phyloP scores from a whole-genome alignment of 1,140 invertebrate genomes.

The Vanessa tameamea region DNA sequence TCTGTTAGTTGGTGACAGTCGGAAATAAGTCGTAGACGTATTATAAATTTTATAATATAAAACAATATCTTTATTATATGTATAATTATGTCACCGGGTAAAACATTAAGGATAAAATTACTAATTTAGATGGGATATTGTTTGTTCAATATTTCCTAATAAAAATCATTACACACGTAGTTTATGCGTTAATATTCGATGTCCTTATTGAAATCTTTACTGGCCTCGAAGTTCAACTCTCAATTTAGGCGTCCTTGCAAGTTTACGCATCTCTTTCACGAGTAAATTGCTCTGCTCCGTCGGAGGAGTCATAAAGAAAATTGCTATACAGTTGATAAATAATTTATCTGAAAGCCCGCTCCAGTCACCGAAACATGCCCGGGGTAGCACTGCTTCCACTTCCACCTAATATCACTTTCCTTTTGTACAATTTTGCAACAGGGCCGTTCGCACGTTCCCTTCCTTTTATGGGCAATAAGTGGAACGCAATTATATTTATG shows the following conservation, averaged over 20 bases:
- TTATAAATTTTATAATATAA: too few species aligned
- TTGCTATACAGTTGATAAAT: conserved; percentile 81
- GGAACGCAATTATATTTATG: conserved; percentile 81
- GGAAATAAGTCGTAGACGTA: too few species aligned
- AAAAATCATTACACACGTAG: conserved; percentile 2
- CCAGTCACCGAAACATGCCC: conserved; percentile 75
- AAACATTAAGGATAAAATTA: too few species aligned
- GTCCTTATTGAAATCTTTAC: conserved; percentile 52
- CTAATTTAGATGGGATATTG: too few species aligned
- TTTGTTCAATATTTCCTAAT: not conserved
- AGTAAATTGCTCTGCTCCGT: conserved; percentile 78
- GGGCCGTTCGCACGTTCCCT: conserved; percentile 76
- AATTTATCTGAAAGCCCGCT: conserved; percentile 79
- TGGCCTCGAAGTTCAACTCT: conserved; percentile 63
- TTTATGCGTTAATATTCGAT: conserved; percentile 1
- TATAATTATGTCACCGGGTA: too few species aligned
- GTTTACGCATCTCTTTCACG: conserved; percentile 78
- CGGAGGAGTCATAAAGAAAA: conserved; percentile 81
- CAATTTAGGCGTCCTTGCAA: conserved; percentile 76
- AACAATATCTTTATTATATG: too few species aligned
- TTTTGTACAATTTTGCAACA: conserved; percentile 80
- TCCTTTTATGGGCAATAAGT: conserved; percentile 80
- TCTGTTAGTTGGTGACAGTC: too few species aligned
- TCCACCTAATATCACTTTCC: conserved; percentile 79
- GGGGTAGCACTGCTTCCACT: conserved; percentile 70